Conservation (phyloP, 2,888 invertebrate genomes). For the Camponotus fellah region DNA sequence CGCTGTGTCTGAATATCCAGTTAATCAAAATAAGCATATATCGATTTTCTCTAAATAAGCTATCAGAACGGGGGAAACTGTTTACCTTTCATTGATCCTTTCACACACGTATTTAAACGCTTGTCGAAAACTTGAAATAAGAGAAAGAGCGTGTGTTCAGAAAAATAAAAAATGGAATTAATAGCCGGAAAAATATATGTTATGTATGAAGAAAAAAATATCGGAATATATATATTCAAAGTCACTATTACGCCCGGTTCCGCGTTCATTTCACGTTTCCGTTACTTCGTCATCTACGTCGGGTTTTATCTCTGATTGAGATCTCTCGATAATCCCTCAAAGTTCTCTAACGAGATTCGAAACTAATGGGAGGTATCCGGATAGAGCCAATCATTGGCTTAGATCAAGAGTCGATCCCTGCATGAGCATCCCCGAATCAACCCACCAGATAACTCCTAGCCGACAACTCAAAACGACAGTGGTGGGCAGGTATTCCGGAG, state of each 20-base stretch:
- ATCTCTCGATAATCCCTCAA: neutral
- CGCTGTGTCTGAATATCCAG: neutral
- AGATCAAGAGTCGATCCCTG: neutral
- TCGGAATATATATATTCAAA: neutral
- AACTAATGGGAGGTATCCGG: neutral
- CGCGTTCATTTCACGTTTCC: constrained; percentile 12
- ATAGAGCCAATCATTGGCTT: neutral
- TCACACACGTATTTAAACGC: neutral
- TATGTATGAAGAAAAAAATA: constrained; percentile 6
- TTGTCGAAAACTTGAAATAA: neutral
- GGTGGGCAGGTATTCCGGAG: constrained; percentile 80
- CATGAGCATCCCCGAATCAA: constrained; percentile 20
- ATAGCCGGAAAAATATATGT: neutral
- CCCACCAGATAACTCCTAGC: constrained; percentile 35
- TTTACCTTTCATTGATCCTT: neutral
- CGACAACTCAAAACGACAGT: constrained; percentile 61
- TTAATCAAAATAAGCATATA: neutral
- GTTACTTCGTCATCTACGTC: neutral
- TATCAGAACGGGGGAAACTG: neutral
- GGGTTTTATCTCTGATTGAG: constrained; percentile 4
- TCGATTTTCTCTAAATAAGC: neutral
- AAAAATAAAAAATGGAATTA: constrained; percentile 15
- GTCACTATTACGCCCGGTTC: constrained; percentile 6
- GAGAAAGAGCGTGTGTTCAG: neutral
- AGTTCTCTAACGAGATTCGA: neutral